A percentile compares a stretch with the other conserved stretches of the same genome.
phyloP scores from a whole-genome alignment of 2,888 invertebrate species.

The Alloplasta piceator region DNA sequence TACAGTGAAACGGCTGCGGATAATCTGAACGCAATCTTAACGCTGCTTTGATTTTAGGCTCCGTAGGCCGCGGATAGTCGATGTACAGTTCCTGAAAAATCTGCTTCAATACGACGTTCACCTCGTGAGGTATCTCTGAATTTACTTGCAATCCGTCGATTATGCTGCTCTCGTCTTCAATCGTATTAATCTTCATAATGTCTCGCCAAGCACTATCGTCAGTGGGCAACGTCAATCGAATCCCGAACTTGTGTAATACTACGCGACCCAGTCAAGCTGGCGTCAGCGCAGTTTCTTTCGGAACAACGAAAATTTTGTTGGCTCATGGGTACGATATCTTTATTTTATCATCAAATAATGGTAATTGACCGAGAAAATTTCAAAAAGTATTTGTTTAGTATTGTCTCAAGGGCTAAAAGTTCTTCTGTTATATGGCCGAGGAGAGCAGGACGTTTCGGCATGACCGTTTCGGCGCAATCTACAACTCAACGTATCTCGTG shows the following conservation, averaged over 20 bases:
- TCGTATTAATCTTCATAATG: slow-evolving; percentile 33
- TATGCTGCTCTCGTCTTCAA: slow-evolving; percentile 7
- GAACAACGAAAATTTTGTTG: slow-evolving; percentile 55
- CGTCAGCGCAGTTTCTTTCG: slow-evolving; percentile 52
- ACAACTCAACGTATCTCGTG: too few relatives aligned
- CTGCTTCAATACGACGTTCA: slow-evolving; percentile 23
- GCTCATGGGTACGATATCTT: too few relatives aligned
- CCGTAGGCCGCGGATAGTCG: slow-evolving; percentile 18
- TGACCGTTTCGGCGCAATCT: too few relatives aligned
- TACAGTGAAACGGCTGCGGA: slow-evolving; percentile 43
- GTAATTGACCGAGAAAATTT: too few relatives aligned
- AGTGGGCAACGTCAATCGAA: slow-evolving; percentile 30
- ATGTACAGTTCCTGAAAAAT: slow-evolving; percentile 42
- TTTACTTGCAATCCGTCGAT: slow-evolving; percentile 26
- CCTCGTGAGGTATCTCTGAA: slow-evolving; percentile 23
- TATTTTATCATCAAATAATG: too few relatives aligned
- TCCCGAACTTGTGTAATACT: slow-evolving; percentile 39
- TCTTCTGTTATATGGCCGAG: too few relatives aligned
- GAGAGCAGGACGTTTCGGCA: too few relatives aligned
- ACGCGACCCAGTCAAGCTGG: slow-evolving; percentile 51
- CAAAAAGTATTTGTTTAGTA: too few relatives aligned
- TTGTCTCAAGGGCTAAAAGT: too few relatives aligned
- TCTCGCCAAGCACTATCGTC: slow-evolving; percentile 21
- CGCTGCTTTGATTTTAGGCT: slow-evolving; percentile 35
- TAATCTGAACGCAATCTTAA: slow-evolving; percentile 35